These are phyloP conservation scores for Aricia artaxerxes DNA, from an alignment of 2,888 invertebrate genomes.

Conservation along the genomic window DNA sequence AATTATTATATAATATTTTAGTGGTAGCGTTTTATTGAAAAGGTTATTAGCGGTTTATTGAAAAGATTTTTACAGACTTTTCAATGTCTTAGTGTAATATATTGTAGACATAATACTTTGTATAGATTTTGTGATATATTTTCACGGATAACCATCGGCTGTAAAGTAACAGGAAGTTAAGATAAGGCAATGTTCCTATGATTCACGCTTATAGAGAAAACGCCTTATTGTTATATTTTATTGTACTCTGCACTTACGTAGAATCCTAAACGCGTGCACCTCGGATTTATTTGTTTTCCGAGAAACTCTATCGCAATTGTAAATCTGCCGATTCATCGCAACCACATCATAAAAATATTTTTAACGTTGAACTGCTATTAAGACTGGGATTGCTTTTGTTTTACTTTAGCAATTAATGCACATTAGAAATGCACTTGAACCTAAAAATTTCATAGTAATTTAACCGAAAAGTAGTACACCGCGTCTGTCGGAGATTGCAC, in stretches of 20 bases:
- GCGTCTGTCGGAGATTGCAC: background rate
- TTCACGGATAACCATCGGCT: background rate
- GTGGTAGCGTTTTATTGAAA: no score
- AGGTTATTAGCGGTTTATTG: no score
- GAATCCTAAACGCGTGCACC: slow-evolving; percentile 16
- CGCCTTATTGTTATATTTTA: background rate
- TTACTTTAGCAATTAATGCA: background rate
- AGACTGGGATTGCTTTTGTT: background rate
- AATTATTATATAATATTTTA: no score
- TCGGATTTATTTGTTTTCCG: slow-evolving; percentile 9
- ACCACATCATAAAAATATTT: slow-evolving; percentile 15
- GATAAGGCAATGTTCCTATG: background rate
- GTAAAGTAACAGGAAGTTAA: background rate
- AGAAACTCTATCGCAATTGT: slow-evolving; percentile 32
- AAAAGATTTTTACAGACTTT: no score
- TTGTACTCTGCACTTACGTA: slow-evolving; percentile 17
- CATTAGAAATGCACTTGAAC: background rate
- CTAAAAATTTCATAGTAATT: background rate
- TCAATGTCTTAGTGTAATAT: no score
- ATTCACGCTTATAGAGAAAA: slow-evolving; percentile 14
- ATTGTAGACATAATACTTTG: no score
- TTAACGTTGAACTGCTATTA: background rate
- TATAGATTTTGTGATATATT: background rate
- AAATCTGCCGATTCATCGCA: slow-evolving; percentile 21
- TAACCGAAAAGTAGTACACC: background rate